phyloP scores from a whole-genome alignment of 2,113 vertebrate genomes.

The Puma concolor region DNA sequence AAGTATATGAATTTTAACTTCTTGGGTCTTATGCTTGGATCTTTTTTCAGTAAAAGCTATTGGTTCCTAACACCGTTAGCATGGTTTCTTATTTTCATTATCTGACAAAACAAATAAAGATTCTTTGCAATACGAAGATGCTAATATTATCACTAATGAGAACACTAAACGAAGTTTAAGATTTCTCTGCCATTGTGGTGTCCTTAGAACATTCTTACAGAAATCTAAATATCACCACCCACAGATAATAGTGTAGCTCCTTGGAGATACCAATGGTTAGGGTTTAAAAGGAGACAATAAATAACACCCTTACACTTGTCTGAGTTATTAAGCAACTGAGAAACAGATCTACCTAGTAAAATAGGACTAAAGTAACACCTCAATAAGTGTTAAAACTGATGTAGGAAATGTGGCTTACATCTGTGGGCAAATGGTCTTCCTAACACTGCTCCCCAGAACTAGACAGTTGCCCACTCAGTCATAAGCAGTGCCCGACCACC shows the following conservation, averaged over 20 bases:
- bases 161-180: background rate
- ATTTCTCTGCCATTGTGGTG: background rate
- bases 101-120: background rate
- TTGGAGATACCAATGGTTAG: background rate
- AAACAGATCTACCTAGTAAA: background rate
- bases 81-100: background rate
- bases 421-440: background rate
- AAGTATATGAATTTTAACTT: background rate
- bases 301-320: background rate
- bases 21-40: background rate
- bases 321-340: background rate
- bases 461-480: background rate
- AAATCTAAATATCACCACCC: background rate
- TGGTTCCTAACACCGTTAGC: background rate
- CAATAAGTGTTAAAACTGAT: background rate
- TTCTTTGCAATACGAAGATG: background rate
- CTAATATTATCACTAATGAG: background rate
- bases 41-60: background rate
- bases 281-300: background rate
- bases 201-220: background rate
- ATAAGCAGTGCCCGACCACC: background rate
- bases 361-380: background rate
- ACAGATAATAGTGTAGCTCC: background rate
- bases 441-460: background rate
- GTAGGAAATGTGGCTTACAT: background rate